Percentiles rank a stretch among this genome's conserved stretches.
Conservation (phyloP, 2,797 vertebrate species). For the Arnoldichthys spilopterus region DNA sequence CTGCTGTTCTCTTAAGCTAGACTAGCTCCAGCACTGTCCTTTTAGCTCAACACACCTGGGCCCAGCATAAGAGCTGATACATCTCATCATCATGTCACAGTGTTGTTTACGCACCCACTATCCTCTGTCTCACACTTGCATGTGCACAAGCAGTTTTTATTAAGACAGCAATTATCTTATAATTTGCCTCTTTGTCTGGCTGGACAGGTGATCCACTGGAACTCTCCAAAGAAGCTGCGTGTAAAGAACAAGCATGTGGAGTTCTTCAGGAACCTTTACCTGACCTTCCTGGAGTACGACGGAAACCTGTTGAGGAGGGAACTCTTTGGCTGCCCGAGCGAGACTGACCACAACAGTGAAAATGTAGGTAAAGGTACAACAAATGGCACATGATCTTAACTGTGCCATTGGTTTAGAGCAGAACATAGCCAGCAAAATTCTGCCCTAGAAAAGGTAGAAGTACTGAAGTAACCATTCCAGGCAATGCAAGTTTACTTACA, state of each 20-base stretch:
- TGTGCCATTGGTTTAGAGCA: too few relatives aligned
- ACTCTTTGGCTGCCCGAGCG: constrained; percentile 94
- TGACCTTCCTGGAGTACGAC: constrained; percentile 96
- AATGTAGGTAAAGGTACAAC: constrained; percentile 80
- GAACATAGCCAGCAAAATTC: too few relatives aligned
- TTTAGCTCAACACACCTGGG: constrained; percentile 9
- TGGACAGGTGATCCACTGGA: constrained; percentile 96
- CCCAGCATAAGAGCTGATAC: neutral
- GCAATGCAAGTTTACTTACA: too few relatives aligned
- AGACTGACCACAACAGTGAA: constrained; percentile 92
- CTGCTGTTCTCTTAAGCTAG: constrained; percentile 14
- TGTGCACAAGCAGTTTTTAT: neutral
- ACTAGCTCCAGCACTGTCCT: neutral
- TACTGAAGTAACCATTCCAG: too few relatives aligned
- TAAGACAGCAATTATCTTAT: neutral
- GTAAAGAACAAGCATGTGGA: constrained; percentile 99
- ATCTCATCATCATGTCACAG: neutral
- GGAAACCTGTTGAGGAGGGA: constrained; percentile 93
- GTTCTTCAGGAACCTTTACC: constrained; percentile 96
- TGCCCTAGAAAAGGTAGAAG: too few relatives aligned
- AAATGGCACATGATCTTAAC: neutral
- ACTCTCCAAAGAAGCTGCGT: constrained; percentile 95
- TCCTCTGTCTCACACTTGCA: neutral
- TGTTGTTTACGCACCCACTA: neutral
- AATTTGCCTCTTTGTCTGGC: constrained; percentile 14